These are phyloP conservation scores for Coluber constrictor DNA, from an alignment of 2,797 vertebrate species.

Conservation along the genomic window DNA sequence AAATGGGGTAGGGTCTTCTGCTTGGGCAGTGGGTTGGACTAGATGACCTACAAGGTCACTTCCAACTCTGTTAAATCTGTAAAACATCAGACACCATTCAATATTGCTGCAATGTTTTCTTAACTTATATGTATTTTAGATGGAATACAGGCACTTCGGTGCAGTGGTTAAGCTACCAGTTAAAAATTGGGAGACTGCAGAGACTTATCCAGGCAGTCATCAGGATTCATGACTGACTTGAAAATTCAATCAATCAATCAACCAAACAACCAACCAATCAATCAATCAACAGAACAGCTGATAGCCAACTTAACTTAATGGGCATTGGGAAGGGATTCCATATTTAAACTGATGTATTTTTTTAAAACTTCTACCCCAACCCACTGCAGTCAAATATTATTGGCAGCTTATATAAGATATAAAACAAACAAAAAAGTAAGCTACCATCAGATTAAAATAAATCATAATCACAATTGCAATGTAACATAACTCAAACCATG, in stretches of 20 bases:
- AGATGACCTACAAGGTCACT: too few species aligned
- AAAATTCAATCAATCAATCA: too few species aligned
- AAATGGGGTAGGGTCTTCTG: too few species aligned
- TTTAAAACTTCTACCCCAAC: not conserved
- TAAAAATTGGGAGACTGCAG: not conserved
- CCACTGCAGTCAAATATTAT: not conserved
- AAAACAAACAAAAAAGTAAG: not conserved
- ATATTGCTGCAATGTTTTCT: not conserved
- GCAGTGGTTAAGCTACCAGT: not conserved
- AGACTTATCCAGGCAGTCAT: not conserved
- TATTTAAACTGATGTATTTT: not conserved
- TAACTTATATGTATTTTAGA: not conserved
- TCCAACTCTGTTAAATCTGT: too few species aligned
- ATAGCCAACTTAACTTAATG: not conserved
- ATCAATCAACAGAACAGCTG: not conserved
- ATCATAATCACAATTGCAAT: not conserved
- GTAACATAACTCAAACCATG: not conserved
- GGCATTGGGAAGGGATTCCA: not conserved
- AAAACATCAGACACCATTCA: not conserved
- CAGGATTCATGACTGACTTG: not conserved
- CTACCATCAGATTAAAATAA: not conserved
- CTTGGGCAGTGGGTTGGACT: too few species aligned
- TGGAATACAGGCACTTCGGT: not conserved
- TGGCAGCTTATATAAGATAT: not conserved
- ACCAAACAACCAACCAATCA: too few species aligned